phyloP scores from a whole-genome alignment of 2,888 invertebrate species.

The Tachystola acroxantha region DNA sequence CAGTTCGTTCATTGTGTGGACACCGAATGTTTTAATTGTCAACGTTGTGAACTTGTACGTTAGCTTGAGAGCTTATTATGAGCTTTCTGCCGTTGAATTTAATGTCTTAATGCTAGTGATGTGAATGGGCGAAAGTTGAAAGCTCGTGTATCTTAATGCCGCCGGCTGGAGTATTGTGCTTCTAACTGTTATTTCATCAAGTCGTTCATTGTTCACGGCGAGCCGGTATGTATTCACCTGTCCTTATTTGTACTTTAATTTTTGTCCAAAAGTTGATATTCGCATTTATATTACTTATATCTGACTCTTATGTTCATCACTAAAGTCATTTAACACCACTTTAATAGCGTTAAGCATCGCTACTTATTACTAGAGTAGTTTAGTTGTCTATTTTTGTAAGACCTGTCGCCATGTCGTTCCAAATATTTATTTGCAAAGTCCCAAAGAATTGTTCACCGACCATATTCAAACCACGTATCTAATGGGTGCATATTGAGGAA shows the following conservation, averaged over 20 bases:
- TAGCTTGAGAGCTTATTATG: slow-evolving; percentile 12
- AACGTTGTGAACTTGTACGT: slow-evolving; percentile 23
- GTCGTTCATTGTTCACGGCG: slow-evolving; percentile 48
- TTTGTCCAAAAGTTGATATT: slow-evolving; percentile 15
- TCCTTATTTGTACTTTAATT: slow-evolving; percentile 39
- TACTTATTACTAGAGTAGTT: too few species aligned
- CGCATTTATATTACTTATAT: slow-evolving; percentile 1
- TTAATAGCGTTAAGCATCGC: too few species aligned
- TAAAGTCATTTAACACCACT: too few species aligned
- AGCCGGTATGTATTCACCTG: slow-evolving; percentile 45
- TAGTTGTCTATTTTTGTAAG: too few species aligned
- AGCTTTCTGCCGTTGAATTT: slow-evolving; percentile 3
- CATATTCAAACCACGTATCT: too few species aligned
- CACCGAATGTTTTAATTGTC: slow-evolving; percentile 22
- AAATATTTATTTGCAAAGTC: too few species aligned
- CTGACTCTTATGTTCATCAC: too few species aligned
- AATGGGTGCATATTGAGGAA: too few species aligned
- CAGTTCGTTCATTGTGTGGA: slow-evolving; percentile 18
- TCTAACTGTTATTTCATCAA: slow-evolving; percentile 57
- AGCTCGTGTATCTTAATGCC: slow-evolving; percentile 37
- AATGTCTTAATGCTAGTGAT: slow-evolving; percentile 25
- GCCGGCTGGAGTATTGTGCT: slow-evolving; percentile 46
- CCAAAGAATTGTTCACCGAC: too few species aligned
- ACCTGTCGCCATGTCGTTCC: too few species aligned
- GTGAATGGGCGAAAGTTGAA: slow-evolving; percentile 52